phyloP scores from a whole-genome alignment of 2,113 vertebrate species.

The Sylvicapra grimmia region DNA sequence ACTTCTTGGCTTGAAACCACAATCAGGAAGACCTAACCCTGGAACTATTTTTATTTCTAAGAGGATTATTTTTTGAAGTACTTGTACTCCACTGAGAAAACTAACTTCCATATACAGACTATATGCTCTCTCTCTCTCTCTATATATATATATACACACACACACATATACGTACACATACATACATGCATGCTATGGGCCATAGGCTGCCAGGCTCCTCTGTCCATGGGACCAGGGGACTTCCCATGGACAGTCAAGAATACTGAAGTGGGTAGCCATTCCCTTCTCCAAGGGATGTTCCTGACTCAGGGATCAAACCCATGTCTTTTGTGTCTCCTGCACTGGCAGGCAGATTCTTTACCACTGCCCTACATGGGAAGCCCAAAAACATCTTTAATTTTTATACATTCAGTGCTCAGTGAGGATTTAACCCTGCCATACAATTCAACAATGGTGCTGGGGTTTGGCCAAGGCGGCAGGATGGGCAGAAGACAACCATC shows the following conservation, averaged over 20 bases:
- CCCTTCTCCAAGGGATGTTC: neutral
- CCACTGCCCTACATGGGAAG: neutral
- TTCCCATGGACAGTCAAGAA: neutral
- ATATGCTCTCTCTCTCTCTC: neutral
- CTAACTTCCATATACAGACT: neutral
- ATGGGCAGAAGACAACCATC: neutral
- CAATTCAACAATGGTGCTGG: neutral
- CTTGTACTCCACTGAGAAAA: neutral
- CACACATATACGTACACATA: too few relatives aligned
- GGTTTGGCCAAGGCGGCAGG: neutral
- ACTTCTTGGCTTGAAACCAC: neutral
- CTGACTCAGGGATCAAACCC: neutral
- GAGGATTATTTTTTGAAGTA: neutral
- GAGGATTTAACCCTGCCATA: neutral
- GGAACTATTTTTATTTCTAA: neutral
- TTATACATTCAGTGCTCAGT: neutral
- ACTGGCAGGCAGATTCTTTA: neutral
- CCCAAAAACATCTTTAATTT: neutral
- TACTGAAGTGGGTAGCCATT: neutral
- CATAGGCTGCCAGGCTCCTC: neutral
- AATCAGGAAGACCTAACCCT: neutral
- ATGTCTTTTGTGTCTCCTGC: neutral
- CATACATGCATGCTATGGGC: neutral
- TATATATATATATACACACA: rapidly evolving
- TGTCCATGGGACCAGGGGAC: neutral